Conservation (phyloP, 1,140 invertebrate species). For the Cotesia typhae region DNA sequence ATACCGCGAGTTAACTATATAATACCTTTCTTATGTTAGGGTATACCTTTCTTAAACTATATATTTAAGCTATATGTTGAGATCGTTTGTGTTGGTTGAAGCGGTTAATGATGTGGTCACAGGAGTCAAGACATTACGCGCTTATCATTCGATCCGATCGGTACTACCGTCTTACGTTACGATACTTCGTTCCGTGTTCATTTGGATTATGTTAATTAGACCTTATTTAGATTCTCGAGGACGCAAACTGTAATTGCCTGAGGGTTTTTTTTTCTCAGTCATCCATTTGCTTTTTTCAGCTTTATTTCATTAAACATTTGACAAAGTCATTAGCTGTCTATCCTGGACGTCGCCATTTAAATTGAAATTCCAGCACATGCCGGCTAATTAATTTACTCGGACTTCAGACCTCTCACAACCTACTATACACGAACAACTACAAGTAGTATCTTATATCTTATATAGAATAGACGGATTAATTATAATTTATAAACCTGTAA, state of each 20-base stretch:
- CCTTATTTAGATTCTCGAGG: slow-evolving; percentile 43
- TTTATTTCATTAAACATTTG: slow-evolving; percentile 34
- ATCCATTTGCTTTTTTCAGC: background rate
- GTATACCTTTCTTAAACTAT: slow-evolving; percentile 4
- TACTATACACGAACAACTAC: too few species aligned
- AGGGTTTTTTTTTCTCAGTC: slow-evolving; percentile 15
- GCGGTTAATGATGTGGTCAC: slow-evolving; percentile 47
- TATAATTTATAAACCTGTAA: too few species aligned
- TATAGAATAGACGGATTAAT: too few species aligned
- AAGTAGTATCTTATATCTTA: too few species aligned
- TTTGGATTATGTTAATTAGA: slow-evolving; percentile 47
- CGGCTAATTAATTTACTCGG: slow-evolving; percentile 13
- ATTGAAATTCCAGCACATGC: background rate
- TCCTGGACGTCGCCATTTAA: background rate
- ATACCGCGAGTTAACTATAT: slow-evolving; percentile 2
- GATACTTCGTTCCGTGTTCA: slow-evolving; percentile 39
- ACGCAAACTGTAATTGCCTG: slow-evolving; percentile 31
- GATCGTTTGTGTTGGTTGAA: slow-evolving; percentile 30
- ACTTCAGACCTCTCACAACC: too few species aligned
- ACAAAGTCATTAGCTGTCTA: slow-evolving; percentile 37
- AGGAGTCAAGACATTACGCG: slow-evolving; percentile 47
- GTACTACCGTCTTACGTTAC: slow-evolving; percentile 41
- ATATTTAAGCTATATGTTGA: slow-evolving; percentile 33
- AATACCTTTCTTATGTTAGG: background rate
- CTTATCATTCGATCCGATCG: slow-evolving; percentile 46